Percentiles rank a stretch among this genome's conserved stretches.
Evolutionary conservation across 92 coral and sea anemone species (phyloP).

Genomic region (Epizoanthus fatuus): DNA sequence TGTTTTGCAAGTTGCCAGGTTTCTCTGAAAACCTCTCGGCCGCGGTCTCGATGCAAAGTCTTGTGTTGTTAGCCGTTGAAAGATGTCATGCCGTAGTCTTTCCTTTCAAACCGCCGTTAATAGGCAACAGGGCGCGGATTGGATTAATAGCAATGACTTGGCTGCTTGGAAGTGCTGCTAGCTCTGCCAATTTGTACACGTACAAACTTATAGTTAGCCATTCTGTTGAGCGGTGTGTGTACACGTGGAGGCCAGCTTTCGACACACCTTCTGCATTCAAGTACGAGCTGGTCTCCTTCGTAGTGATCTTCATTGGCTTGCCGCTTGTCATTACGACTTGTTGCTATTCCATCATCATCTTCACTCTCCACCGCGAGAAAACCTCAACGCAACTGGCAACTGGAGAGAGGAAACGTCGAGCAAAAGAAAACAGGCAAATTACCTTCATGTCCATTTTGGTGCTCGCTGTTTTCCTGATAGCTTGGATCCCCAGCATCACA

Average conservation of each 20-base stretch:
- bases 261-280: conserved; percentile 14
- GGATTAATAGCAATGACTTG: conserved; percentile 5
- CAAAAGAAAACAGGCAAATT: conserved; percentile 42
- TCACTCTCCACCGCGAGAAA: conserved; percentile 31
- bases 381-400: conserved; percentile 30
- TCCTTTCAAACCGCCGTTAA: conserved; percentile 23
- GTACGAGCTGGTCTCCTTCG: conserved; percentile 26
- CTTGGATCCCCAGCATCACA: conserved; percentile 16
- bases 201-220: background rate
- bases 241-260: conserved; percentile 20
- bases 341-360: conserved; percentile 23
- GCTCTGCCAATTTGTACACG: conserved; percentile 29
- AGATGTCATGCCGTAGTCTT: conserved; percentile 38
- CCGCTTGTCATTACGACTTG: conserved; percentile 11
- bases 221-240: background rate
- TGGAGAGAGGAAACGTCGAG: conserved; percentile 20
- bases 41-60: conserved; percentile 44
- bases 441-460: conserved; percentile 31
- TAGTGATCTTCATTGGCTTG: conserved; percentile 6
- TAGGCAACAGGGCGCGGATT: conserved; percentile 23
- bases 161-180: conserved; percentile 21
- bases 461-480: conserved; percentile 5
- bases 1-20: conserved; percentile 28
- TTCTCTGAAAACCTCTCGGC: conserved; percentile 40
- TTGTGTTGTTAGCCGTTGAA: conserved; percentile 33